These are phyloP conservation scores for Pyrochroa serraticornis DNA, from an alignment of 2,888 invertebrate species.

Conservation along the genomic window DNA sequence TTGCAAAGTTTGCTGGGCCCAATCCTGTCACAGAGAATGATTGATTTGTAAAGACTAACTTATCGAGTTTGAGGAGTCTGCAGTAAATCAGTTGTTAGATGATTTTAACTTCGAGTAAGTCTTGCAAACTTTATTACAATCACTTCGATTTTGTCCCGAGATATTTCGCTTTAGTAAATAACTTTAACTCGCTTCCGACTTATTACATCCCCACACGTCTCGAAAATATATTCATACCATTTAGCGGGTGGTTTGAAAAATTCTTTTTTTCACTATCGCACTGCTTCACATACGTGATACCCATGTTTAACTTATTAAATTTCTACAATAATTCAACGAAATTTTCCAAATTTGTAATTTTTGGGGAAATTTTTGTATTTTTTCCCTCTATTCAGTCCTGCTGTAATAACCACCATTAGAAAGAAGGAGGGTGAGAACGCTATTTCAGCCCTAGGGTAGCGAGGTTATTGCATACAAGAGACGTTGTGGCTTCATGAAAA, in stretches of 20 bases:
- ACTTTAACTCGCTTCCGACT: not conserved
- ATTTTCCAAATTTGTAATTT: too few relatives aligned
- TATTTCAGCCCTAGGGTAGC: slow-evolving; percentile 16
- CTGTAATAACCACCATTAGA: slow-evolving; percentile 25
- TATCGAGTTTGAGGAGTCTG: slow-evolving; percentile 25
- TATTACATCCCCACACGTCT: too few relatives aligned
- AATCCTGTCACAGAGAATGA: slow-evolving; percentile 28
- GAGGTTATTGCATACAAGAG: slow-evolving; percentile 24
- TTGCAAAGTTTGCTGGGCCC: slow-evolving; percentile 23
- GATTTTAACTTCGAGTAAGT: slow-evolving; percentile 25
- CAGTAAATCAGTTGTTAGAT: slow-evolving; percentile 29
- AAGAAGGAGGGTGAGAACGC: slow-evolving; percentile 18
- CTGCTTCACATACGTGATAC: not conserved
- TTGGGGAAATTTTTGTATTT: too few relatives aligned
- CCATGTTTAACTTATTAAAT: not conserved
- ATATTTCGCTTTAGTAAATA: not conserved
- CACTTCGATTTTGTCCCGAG: slow-evolving; percentile 13
- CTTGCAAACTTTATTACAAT: slow-evolving; percentile 22
- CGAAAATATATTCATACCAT: too few relatives aligned
- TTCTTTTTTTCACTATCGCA: not conserved
- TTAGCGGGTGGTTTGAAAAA: not conserved
- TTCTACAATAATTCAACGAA: not conserved
- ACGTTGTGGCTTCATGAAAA: slow-evolving; percentile 19
- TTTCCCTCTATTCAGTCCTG: too few relatives aligned
- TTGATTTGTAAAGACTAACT: slow-evolving; percentile 30